phyloP scores from a whole-genome alignment of 2,113 vertebrate genomes.

The Spheniscus mendiculus region DNA sequence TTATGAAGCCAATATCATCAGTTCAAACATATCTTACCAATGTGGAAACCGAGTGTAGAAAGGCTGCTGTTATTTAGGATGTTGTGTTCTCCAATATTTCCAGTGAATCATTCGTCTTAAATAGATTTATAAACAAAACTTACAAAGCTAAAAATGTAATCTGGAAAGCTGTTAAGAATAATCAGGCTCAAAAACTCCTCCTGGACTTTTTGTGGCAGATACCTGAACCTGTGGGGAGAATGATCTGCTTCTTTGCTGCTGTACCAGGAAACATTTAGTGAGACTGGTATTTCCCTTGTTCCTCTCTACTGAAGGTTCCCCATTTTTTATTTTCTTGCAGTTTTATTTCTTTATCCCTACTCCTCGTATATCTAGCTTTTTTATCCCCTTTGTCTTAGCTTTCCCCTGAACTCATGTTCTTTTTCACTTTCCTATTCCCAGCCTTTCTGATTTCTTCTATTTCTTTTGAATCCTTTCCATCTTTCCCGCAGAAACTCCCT shows the following conservation, averaged over 20 bases:
- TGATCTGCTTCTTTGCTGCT: not conserved
- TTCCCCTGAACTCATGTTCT: not conserved
- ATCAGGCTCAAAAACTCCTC: not conserved
- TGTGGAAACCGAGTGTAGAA: not conserved
- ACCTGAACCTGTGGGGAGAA: not conserved
- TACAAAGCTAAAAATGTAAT: slow-evolving; percentile 4
- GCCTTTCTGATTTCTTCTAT: not conserved
- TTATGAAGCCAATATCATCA: not conserved
- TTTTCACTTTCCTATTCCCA: not conserved
- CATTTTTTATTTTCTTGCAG: not conserved
- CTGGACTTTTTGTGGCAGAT: not conserved
- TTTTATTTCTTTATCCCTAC: not conserved
- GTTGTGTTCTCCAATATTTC: not conserved
- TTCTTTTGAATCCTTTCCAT: not conserved
- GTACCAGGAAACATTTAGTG: not conserved
- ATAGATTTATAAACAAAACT: slow-evolving; percentile 22
- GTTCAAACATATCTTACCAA: not conserved
- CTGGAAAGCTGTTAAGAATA: slow-evolving; percentile 30
- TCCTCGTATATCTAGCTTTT: not conserved
- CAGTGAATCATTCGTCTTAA: not conserved
- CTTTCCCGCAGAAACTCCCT: not conserved
- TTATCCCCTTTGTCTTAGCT: not conserved
- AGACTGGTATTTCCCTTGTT: slow-evolving; percentile 4
- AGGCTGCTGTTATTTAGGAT: not conserved
- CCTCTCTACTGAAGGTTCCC: not conserved